These are phyloP conservation scores for Phasianus colchicus DNA, from an alignment of 2,113 vertebrate genomes.

Conservation along the genomic window DNA sequence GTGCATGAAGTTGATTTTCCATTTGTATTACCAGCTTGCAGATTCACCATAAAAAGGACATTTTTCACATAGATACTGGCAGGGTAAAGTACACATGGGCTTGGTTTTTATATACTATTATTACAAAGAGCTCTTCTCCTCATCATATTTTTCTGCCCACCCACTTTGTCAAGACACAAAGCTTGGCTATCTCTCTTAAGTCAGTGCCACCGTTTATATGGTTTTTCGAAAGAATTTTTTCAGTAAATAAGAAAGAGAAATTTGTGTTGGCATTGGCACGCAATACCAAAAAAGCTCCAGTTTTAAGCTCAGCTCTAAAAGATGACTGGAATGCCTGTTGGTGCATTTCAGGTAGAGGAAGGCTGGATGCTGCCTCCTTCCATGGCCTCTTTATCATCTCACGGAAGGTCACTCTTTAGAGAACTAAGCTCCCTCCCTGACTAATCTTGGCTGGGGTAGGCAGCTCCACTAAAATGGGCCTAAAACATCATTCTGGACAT, in stretches of 20 bases:
- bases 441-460: neutral
- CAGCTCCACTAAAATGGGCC: neutral
- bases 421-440: neutral
- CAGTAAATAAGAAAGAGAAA: neutral
- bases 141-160: neutral
- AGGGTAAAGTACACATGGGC: neutral
- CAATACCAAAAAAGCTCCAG: neutral
- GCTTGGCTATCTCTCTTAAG: accelerated
- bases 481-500: neutral
- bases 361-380: neutral
- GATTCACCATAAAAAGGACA: neutral
- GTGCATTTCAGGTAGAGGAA: too few relatives aligned
- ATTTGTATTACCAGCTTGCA: neutral
- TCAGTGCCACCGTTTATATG: neutral
- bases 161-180: neutral
- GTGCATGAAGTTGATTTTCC: neutral
- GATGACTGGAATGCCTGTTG: neutral
- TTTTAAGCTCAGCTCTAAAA: neutral
- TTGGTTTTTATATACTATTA: slow-evolving; percentile 1
- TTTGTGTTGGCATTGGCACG: neutral
- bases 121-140: neutral
- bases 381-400: neutral
- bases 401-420: neutral
- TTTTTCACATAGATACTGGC: neutral
- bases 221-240: neutral